Percentiles rank a stretch among this genome's conserved stretches.
phyloP scores from a whole-genome alignment of 1,140 invertebrate species.

The Teleopsis dalmanni region DNA sequence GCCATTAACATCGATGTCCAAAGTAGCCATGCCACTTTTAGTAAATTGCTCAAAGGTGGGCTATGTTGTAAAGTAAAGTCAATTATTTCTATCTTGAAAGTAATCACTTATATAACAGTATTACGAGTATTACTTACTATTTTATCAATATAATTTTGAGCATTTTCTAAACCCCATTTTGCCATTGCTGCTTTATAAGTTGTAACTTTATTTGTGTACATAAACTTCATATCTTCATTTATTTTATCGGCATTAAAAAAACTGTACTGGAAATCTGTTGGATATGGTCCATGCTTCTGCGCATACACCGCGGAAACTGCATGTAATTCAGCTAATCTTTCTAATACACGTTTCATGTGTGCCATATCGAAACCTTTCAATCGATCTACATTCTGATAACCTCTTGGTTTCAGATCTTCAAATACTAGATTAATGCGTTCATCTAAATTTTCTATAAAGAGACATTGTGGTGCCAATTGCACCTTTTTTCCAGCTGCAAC shows the following conservation, averaged over 20 bases:
- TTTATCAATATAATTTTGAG: conserved; percentile 22
- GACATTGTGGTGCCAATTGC: conserved; percentile 24
- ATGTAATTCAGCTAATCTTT: conserved; percentile 50
- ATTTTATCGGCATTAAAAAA: conserved; percentile 13
- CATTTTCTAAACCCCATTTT: conserved; percentile 23
- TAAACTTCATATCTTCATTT: conserved; percentile 11
- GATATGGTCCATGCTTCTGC: conserved; percentile 22
- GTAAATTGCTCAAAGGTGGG: conserved; percentile 25
- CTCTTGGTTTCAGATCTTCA: conserved; percentile 20
- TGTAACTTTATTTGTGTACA: conserved; percentile 7
- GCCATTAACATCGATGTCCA: conserved; percentile 37
- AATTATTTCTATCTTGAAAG: too few relatives aligned
- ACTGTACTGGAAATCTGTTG: conserved; percentile 23
- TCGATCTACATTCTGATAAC: conserved; percentile 40
- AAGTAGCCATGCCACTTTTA: conserved; percentile 7
- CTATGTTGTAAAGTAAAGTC: conserved; percentile 8
- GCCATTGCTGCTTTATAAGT: conserved; percentile 23
- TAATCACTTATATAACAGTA: too few relatives aligned
- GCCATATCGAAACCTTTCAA: conserved; percentile 48
- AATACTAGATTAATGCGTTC: conserved; percentile 23
- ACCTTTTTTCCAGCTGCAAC: conserved; percentile 22
- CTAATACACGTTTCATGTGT: conserved; percentile 47
- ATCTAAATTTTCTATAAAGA: conserved; percentile 19
- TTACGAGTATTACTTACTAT: conserved; percentile 22
- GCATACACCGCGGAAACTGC: conserved; percentile 44